Conservation (phyloP, 2,888 invertebrate genomes). For the Drosophila kanekoi region DNA sequence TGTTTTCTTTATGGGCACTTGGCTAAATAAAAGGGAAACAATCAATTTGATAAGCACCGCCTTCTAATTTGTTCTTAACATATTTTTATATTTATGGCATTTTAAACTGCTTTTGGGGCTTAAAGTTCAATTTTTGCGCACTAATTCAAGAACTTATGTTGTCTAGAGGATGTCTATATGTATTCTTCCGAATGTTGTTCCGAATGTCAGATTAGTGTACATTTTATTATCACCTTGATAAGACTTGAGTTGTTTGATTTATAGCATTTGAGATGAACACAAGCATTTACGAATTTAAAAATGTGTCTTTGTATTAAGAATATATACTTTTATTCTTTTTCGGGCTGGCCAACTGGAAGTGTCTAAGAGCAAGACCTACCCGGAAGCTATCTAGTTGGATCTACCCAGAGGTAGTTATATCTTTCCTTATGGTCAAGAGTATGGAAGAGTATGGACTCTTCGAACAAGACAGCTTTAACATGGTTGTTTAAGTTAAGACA, state of each 20-base stretch:
- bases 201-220: neutral
- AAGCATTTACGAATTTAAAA: too few relatives aligned
- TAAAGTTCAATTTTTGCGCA: neutral
- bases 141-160: neutral
- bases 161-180: neutral
- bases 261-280: neutral
- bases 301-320: too few relatives aligned
- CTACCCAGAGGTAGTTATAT: too few relatives aligned
- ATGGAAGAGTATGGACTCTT: too few relatives aligned
- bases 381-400: too few relatives aligned
- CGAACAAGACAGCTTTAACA: too few relatives aligned
- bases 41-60: neutral
- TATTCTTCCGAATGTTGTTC: neutral
- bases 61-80: conserved; percentile 3
- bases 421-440: too few relatives aligned
- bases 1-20: conserved; percentile 1
- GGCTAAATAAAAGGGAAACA: neutral
- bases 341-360: too few relatives aligned
- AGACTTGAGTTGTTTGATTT: neutral
- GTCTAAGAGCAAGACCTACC: too few relatives aligned
- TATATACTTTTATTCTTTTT: too few relatives aligned
- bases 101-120: neutral
- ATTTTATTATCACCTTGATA: neutral
- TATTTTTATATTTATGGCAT: neutral
- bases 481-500: too few relatives aligned